These are phyloP conservation scores for Limnephilus marmoratus DNA, from an alignment of 2,888 invertebrate species.

Conservation along the genomic window DNA sequence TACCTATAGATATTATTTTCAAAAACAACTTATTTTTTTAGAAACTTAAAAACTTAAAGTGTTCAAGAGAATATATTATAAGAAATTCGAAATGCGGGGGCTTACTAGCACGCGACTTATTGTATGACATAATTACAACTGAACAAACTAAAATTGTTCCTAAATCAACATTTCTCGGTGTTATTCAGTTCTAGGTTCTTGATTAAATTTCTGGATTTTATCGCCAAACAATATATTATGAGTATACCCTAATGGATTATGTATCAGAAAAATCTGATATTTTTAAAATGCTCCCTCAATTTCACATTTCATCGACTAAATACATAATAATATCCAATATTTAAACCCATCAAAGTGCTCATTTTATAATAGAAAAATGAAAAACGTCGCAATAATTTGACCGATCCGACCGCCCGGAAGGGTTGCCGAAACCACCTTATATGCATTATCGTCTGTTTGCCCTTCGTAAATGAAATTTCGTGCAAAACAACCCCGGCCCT, in stretches of 20 bases:
- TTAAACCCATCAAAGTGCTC: not conserved
- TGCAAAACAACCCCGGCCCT: not conserved
- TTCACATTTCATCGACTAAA: not conserved
- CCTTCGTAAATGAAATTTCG: not conserved
- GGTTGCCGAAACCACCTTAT: not conserved
- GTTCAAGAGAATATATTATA: no score
- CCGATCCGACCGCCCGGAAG: not conserved
- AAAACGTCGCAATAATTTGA: not conserved
- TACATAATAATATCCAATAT: not conserved
- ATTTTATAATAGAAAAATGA: not conserved
- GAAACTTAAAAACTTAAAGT: no score
- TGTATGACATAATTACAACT: no score
- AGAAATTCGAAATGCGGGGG: no score
- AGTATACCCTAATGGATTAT: not conserved
- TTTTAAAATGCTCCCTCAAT: not conserved
- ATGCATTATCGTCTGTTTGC: constrained; percentile 2
- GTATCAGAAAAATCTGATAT: not conserved
- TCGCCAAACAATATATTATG: no score
- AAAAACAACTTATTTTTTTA: no score
- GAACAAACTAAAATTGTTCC: no score
- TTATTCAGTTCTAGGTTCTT: no score
- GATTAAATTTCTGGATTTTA: no score
- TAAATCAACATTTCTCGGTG: no score
- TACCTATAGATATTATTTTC: no score
- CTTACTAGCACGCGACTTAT: no score